phyloP scores from a whole-genome alignment of 2,797 vertebrate genomes.

The Mormyrops attenuatus region DNA sequence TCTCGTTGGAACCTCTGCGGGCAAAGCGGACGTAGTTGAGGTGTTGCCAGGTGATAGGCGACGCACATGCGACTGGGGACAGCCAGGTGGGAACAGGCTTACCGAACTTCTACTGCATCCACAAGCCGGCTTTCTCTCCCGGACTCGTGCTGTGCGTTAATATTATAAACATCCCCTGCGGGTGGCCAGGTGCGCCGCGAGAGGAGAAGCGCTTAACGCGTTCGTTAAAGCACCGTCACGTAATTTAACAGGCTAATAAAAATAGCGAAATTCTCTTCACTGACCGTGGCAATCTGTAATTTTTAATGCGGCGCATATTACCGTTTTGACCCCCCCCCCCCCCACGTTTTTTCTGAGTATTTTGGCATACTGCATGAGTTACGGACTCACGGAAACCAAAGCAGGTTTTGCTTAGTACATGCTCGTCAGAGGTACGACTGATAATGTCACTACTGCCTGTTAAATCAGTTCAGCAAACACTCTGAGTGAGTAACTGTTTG shows the following conservation, averaged over 20 bases:
- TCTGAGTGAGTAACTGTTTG: neutral
- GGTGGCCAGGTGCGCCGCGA: neutral
- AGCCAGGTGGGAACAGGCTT: neutral
- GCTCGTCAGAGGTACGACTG: neutral
- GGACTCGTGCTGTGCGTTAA: neutral
- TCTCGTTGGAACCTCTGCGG: neutral
- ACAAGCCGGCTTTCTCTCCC: neutral
- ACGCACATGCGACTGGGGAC: neutral
- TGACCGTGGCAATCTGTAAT: neutral
- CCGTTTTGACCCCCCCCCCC: neutral
- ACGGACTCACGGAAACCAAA: neutral
- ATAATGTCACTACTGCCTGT: neutral
- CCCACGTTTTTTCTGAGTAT: neutral
- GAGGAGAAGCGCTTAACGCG: neutral
- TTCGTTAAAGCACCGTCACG: neutral
- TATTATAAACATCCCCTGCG: neutral
- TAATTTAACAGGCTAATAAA: neutral
- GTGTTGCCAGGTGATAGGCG: neutral
- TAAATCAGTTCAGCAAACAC: neutral
- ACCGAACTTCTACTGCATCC: neutral
- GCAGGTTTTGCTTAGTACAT: neutral
- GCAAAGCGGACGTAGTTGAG: neutral
- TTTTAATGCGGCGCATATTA: neutral
- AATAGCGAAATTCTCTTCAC: neutral
- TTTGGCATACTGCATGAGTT: neutral